Base-by-base conservation (phyloP, 1,140 invertebrate genomes). In the Drosophila mauritiana region DNA sequence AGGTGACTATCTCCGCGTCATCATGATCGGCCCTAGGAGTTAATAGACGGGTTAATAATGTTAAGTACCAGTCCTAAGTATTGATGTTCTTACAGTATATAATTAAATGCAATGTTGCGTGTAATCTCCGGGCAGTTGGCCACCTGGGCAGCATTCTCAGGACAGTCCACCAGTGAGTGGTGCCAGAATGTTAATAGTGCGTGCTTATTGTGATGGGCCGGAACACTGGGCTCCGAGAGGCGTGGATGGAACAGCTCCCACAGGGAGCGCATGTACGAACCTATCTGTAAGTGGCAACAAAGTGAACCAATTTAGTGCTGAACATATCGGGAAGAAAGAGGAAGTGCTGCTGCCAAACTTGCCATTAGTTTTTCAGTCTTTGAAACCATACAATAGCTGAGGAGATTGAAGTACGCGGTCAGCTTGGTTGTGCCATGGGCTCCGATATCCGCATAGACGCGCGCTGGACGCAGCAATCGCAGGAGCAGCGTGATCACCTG, bases 241-340 rank as follows among this genome's bases (percentile, higher is more conserved):
- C 97, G 97, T 17, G 97, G 97, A 93, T 98, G 97, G 93, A 98
- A 98, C 51, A 99, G 93, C 72, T 98, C 96, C 97, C 97, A 99
- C 39, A 99, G 92, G 86, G 98, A 97, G 61, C 96, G 94, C 92
- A 98, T 97, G 93, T 97, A 98, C 91, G 97, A 96, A 54, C 97
- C 96, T 92, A 97, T 97, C 96, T 97, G 92, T 2, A 93, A 93
- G 27, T 48, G 10, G 11, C 12, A 52, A 22, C 0, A 93, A 83
- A 48, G 77, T 4, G 11, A 1, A 0, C 27, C 17, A 15, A 34
- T 34, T 84, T 74, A 79, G 53, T 8, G 6, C 3, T 12, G 40
- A 46, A 22, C 31, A 22, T 8, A 7, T 40, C 11, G 15, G 10
- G 3, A 7, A 31, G 75, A 68, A 57, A 57, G 54, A 11, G 31